Conservation (phyloP, 2,888 invertebrate genomes). For the Lasioglossum malachurum region DNA sequence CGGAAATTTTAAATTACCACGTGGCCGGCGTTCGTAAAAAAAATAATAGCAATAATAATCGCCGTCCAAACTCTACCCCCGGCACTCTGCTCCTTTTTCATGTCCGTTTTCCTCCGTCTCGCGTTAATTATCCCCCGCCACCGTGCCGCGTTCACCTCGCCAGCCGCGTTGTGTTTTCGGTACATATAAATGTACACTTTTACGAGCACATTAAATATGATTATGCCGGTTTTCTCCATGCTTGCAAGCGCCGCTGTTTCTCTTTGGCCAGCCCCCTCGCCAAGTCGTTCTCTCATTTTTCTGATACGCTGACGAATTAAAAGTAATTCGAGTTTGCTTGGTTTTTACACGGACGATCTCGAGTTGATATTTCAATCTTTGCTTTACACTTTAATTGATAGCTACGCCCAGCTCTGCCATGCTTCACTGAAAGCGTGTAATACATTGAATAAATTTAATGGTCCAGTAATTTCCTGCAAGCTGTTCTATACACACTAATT, state of each 20-base stretch:
- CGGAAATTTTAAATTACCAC: constrained; percentile 8
- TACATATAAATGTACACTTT: constrained; percentile 74
- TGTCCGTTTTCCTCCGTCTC: constrained; percentile 29
- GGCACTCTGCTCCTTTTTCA: neutral
- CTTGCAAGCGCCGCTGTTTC: constrained; percentile 42
- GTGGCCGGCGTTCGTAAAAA: neutral
- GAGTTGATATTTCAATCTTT: neutral
- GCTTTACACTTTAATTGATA: neutral
- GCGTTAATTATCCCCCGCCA: constrained; percentile 65
- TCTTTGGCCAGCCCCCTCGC: constrained; percentile 4
- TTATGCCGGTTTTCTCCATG: constrained; percentile 72
- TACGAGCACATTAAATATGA: constrained; percentile 78
- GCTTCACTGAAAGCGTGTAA: neutral
- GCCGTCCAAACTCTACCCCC: neutral
- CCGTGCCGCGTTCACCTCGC: constrained; percentile 26
- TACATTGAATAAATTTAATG: neutral
- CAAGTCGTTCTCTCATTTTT: constrained; percentile 1
- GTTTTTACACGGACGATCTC: neutral
- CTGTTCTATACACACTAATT: neutral
- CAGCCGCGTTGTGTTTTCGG: constrained; percentile 58
- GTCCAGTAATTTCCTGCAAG: neutral
- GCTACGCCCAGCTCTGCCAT: neutral
- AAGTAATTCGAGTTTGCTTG: neutral
- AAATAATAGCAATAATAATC: constrained; percentile 16
- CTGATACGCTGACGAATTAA: neutral